Evolutionary conservation across 2,888 invertebrate genomes (phyloP).

Genomic region (Carterocephalus palaemon): DNA sequence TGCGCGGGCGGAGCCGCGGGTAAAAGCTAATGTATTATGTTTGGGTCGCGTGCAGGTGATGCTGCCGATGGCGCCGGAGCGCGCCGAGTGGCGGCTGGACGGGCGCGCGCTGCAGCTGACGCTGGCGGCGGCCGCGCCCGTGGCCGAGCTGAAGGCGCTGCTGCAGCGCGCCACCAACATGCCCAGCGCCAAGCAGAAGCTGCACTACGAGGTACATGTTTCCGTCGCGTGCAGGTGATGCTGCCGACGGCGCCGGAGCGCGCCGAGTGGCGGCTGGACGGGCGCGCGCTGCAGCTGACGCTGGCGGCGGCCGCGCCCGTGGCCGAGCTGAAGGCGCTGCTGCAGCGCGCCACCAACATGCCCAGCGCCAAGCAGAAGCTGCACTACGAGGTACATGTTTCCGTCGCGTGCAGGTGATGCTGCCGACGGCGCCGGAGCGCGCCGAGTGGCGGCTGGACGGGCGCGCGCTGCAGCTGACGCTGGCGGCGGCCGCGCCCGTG

Average conservation of each 20-base stretch:
- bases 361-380: conserved; percentile 98
- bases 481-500: no score
- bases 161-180: conserved; percentile 93
- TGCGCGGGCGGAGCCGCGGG: no score
- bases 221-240: conserved; percentile 82
- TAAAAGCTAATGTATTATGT: no score
- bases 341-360: conserved; percentile 93
- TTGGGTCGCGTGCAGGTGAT: conserved; percentile 83
- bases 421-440: no score
- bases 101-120: conserved; percentile 91
- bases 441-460: no score
- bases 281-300: conserved; percentile 89
- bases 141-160: conserved; percentile 92
- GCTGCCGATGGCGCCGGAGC: conserved; percentile 91
- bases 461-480: no score
- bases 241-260: conserved; percentile 93
- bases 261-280: conserved; percentile 96
- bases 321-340: conserved; percentile 91
- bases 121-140: conserved; percentile 86
- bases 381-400: conserved; percentile 90
- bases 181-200: conserved; percentile 98
- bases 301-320: conserved; percentile 88
- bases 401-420: no score
- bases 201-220: conserved; percentile 95
- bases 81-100: conserved; percentile 96